Conservation (phyloP, 2,888 invertebrate genomes). For the Ophioninae sp. region DNA sequence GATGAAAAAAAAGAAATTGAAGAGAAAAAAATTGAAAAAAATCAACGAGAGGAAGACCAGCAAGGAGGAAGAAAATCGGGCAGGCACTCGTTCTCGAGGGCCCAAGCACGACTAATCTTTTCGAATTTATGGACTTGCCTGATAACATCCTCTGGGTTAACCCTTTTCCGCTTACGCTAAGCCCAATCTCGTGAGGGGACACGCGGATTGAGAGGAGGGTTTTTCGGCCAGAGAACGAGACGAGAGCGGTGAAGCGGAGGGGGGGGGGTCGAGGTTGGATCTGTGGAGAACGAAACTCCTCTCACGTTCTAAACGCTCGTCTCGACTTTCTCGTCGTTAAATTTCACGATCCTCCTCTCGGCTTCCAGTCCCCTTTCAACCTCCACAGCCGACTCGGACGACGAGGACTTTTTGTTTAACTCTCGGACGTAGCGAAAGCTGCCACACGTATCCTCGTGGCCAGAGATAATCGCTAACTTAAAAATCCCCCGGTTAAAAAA, state of each 20-base stretch:
- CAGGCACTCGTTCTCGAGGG: conserved; percentile 58
- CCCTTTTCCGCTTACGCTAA: conserved; percentile 75
- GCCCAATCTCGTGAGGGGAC: conserved; percentile 67
- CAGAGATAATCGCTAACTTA: conserved; percentile 56
- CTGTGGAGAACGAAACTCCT: conserved; percentile 29
- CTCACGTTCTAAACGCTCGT: conserved; percentile 52
- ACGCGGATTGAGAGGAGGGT: conserved; percentile 18
- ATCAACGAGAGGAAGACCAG: conserved; percentile 22
- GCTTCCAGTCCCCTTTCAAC: background rate
- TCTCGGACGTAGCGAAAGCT: conserved; percentile 38
- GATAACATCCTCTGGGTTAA: conserved; percentile 72
- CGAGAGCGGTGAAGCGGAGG: too few species aligned
- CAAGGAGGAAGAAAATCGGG: conserved; percentile 56
- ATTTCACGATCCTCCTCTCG: conserved; percentile 58
- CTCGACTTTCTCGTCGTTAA: conserved; percentile 57
- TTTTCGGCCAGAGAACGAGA: background rate
- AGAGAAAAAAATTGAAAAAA: conserved; percentile 15
- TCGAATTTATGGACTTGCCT: conserved; percentile 74
- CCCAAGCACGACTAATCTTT: conserved; percentile 72
- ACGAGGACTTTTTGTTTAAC: conserved; percentile 55
- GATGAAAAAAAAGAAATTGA: conserved; percentile 1
- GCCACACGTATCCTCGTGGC: conserved; percentile 28
- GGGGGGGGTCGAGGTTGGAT: background rate
- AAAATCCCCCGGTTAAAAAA: conserved; percentile 54
- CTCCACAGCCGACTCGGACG: conserved; percentile 64